These are phyloP conservation scores for Sceloporus undulatus DNA, from an alignment of 2,113 vertebrate species.

Conservation along the genomic window DNA sequence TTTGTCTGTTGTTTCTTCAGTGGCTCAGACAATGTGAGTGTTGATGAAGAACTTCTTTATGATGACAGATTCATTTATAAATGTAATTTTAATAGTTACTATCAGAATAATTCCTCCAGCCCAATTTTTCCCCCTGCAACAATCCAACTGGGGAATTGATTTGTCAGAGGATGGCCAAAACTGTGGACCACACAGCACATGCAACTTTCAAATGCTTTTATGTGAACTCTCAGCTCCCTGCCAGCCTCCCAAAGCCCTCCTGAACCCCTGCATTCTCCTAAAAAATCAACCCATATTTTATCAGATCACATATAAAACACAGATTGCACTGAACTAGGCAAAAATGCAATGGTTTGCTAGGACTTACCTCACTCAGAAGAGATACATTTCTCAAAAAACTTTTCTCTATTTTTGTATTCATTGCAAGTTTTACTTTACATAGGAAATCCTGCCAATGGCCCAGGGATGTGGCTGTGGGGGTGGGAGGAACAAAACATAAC, in stretches of 20 bases:
- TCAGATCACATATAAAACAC: neutral
- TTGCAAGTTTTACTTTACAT: neutral
- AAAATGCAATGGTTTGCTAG: neutral
- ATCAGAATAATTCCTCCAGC: neutral
- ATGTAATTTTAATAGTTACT: neutral
- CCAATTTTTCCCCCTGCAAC: neutral
- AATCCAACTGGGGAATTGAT: neutral
- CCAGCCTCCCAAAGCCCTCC: too few relatives aligned
- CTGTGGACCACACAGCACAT: too few relatives aligned
- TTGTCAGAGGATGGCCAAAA: neutral
- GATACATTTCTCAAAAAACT: neutral
- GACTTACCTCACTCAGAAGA: neutral
- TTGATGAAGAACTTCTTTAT: neutral
- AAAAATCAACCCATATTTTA: too few relatives aligned
- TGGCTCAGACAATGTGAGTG: neutral
- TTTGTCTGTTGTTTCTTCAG: slow-evolving; percentile 24
- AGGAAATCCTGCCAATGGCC: neutral
- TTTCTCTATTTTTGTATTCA: neutral
- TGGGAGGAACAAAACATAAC: too few relatives aligned
- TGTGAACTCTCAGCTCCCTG: too few relatives aligned
- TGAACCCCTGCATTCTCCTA: too few relatives aligned
- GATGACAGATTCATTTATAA: neutral
- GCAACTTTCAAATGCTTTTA: too few relatives aligned
- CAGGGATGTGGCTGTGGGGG: too few relatives aligned
- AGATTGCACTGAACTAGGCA: neutral